A percentile compares a stretch with the other conserved stretches of the same genome.
phyloP scores from a whole-genome alignment of 2,113 vertebrate genomes.

The Struthio camelus region DNA sequence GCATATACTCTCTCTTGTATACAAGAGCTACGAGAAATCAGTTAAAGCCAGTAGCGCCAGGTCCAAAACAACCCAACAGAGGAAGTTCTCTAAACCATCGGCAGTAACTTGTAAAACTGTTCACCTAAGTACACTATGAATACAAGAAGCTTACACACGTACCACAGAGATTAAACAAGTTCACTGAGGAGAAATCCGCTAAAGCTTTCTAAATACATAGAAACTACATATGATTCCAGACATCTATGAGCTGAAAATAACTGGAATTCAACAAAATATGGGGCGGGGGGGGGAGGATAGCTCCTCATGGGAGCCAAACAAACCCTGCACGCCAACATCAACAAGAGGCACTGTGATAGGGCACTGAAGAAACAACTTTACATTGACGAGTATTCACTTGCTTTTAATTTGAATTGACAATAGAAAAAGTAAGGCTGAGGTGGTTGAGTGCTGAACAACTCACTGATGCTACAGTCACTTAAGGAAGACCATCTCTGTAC shows the following conservation, averaged over 20 bases:
- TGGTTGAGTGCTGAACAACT: background rate
- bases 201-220: background rate
- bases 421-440: background rate
- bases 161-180: background rate
- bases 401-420: no score
- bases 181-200: background rate
- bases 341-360: background rate
- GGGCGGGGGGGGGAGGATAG: background rate
- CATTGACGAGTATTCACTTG: background rate
- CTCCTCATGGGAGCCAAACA: background rate
- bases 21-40: background rate
- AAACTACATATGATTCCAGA: background rate
- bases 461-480: background rate
- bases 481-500: background rate
- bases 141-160: background rate
- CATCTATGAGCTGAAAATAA: background rate
- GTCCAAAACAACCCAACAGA: background rate
- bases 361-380: background rate
- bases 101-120: background rate
- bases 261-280: background rate
- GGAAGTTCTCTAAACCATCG: background rate
- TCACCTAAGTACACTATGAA: background rate
- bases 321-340: background rate
- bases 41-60: background rate
- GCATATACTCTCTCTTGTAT: background rate